phyloP scores from a whole-genome alignment of 64 coral and sea anemone genomes.

The Exaiptasia diaphana region DNA sequence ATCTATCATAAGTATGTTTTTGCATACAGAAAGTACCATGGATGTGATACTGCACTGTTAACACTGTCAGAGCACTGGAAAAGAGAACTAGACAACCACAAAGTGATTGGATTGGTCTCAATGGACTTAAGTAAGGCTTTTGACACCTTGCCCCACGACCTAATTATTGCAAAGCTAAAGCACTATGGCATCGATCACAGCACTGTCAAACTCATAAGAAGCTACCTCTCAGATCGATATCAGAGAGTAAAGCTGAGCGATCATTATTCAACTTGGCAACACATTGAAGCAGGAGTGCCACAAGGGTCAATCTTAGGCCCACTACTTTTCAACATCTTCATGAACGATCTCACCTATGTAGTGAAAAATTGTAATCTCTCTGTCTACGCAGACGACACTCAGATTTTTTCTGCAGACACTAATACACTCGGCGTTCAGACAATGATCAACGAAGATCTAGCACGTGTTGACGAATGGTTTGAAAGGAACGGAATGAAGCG shows the following conservation, averaged over 20 bases:
- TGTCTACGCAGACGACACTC: conserved; percentile 53
- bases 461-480: not conserved
- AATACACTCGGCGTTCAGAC: too few species aligned
- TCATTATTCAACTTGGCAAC: conserved; percentile 16
- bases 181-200: conserved; percentile 23
- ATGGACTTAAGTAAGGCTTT: conserved; percentile 42
- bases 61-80: conserved; percentile 30
- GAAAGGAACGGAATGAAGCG: conserved; percentile 19
- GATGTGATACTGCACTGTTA: conserved; percentile 11
- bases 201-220: not conserved
- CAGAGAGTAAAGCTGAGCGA: conserved; percentile 44
- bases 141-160: not conserved
- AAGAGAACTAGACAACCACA: conserved; percentile 11
- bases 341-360: conserved; percentile 23
- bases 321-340: conserved; percentile 35
- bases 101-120: conserved; percentile 19
- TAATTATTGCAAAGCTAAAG: conserved; percentile 20
- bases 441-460: too few species aligned
- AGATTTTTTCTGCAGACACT: too few species aligned
- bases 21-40: conserved; percentile 3
- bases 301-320: conserved; percentile 18
- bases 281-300: conserved; percentile 43
- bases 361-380: conserved; percentile 1
- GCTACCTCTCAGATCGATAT: conserved; percentile 23
- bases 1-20: conserved; percentile 11